Percentiles rank a stretch among this genome's conserved stretches.
These are phyloP conservation scores for Phodopus roborovskii DNA, from an alignment of 2,113 vertebrate species.

Conservation along the genomic window DNA sequence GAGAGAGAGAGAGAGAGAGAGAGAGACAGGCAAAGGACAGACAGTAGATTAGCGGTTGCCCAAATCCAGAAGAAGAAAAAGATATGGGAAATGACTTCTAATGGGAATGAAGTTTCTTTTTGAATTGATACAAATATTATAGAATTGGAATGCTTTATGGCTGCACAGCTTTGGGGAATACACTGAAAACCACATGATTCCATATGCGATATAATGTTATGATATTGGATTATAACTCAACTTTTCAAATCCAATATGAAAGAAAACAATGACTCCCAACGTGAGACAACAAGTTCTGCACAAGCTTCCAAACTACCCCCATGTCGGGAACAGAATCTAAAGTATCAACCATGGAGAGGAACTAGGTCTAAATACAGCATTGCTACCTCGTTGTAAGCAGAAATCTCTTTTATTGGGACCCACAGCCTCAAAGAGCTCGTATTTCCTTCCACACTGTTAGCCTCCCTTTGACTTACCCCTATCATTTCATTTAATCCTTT, in stretches of 20 bases:
- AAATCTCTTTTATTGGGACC: background rate
- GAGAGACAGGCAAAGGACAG: background rate
- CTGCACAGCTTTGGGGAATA: background rate
- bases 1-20: too few species aligned
- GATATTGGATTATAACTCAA: background rate
- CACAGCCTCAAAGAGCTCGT: background rate
- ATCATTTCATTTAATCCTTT: background rate
- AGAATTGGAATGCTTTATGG: background rate
- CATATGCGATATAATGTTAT: background rate
- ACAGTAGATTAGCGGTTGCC: background rate
- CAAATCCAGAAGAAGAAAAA: background rate
- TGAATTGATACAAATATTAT: background rate
- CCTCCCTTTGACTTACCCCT: background rate
- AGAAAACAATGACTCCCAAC: constrained; percentile 32
- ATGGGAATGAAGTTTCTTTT: background rate
- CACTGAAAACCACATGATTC: background rate
- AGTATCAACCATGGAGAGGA: background rate
- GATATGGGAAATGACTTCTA: background rate
- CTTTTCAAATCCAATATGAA: background rate
- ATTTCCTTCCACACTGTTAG: background rate
- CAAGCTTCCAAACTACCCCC: background rate
- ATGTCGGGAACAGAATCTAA: background rate
- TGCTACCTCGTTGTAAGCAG: background rate
- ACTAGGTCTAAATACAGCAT: background rate
- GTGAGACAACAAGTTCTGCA: background rate